Percentiles rank a stretch among this genome's conserved stretches.
Evolutionary conservation across 2,797 vertebrate species (phyloP).

Genomic region (Varecia variegata): DNA sequence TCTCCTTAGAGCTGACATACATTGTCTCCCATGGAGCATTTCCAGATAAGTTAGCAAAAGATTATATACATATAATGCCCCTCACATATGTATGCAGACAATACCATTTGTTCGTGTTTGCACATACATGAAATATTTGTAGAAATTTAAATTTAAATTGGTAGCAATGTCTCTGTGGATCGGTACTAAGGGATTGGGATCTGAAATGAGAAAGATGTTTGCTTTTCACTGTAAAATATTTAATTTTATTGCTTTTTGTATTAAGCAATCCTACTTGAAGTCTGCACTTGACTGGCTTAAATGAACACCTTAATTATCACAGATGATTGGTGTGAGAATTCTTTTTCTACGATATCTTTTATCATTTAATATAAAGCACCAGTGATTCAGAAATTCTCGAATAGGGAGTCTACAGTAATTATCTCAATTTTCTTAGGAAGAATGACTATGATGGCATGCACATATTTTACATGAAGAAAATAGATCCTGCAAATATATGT

Average conservation of each 20-base stretch:
- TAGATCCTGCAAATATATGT: neutral
- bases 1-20: neutral
- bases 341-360: neutral
- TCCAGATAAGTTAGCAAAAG: neutral
- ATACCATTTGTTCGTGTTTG: neutral
- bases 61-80: neutral
- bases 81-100: neutral
- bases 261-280: neutral
- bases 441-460: neutral
- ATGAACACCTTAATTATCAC: neutral
- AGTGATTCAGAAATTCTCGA: neutral
- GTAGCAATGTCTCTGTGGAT: neutral
- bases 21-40: neutral
- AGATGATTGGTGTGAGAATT: neutral
- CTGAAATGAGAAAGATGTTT: neutral
- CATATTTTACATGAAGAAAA: neutral
- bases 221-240: neutral
- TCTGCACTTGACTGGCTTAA: neutral
- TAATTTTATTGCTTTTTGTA: neutral
- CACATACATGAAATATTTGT: neutral
- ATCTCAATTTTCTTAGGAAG: neutral
- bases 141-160: neutral
- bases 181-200: neutral
- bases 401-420: neutral
- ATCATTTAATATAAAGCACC: neutral